phyloP scores from a whole-genome alignment of 2,113 vertebrate genomes.

The Scomber scombrus region DNA sequence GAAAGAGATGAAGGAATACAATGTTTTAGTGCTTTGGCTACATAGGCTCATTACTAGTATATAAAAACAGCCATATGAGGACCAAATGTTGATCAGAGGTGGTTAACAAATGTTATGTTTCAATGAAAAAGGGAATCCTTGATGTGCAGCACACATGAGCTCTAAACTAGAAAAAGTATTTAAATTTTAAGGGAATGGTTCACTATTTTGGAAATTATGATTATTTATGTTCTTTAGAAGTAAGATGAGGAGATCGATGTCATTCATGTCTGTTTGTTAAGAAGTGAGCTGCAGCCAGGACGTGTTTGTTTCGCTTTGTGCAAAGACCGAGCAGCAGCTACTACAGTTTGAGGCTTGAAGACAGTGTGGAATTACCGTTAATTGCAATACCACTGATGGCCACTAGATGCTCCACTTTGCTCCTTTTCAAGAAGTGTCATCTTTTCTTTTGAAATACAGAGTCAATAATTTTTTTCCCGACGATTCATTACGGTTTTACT shows the following conservation, averaged over 20 bases:
- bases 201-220: background rate
- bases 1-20: background rate
- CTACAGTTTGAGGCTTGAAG: too few relatives aligned
- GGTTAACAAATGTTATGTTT: constrained; percentile 3
- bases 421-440: too few relatives aligned
- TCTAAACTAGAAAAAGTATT: background rate
- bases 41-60: constrained; percentile 9
- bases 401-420: too few relatives aligned
- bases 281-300: too few relatives aligned
- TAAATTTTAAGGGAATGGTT: background rate
- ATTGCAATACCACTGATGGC: too few relatives aligned
- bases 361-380: too few relatives aligned
- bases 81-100: constrained; percentile 12
- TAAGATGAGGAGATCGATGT: too few relatives aligned
- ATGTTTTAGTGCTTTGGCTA: constrained; percentile 28
- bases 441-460: too few relatives aligned
- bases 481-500: too few relatives aligned
- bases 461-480: too few relatives aligned
- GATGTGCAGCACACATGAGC: background rate
- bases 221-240: background rate
- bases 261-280: too few relatives aligned
- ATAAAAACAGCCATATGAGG: background rate
- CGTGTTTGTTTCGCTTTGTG: background rate
- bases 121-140: background rate
- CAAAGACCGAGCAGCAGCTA: background rate